These are phyloP conservation scores for Takifugu ocellatus DNA, from an alignment of 2,797 vertebrate species.

Conservation along the genomic window DNA sequence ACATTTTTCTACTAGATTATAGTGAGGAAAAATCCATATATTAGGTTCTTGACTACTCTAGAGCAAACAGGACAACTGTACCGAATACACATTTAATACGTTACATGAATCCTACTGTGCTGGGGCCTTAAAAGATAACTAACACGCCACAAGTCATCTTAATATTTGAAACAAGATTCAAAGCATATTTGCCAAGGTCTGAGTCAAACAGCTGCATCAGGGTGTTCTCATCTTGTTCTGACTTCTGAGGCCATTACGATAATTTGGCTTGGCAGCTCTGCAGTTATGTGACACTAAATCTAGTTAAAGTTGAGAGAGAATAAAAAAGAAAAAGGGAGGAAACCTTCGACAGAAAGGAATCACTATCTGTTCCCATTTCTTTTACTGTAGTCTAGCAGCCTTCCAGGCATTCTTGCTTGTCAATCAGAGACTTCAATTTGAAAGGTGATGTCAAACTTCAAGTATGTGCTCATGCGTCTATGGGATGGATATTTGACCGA, in stretches of 20 bases:
- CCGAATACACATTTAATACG: slow-evolving; percentile 10
- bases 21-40: neutral
- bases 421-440: slow-evolving; percentile 23
- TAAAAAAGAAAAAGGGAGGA: slow-evolving; percentile 33
- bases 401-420: slow-evolving; percentile 22
- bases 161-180: slow-evolving; percentile 48
- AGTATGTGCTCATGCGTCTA: slow-evolving; percentile 16
- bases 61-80: neutral
- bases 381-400: slow-evolving; percentile 16
- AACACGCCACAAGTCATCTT: slow-evolving; percentile 35
- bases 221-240: slow-evolving; percentile 52
- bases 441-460: slow-evolving; percentile 12
- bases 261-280: slow-evolving; percentile 59
- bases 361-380: slow-evolving; percentile 32
- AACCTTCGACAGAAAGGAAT: slow-evolving; percentile 48
- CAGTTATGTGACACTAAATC: slow-evolving; percentile 59
- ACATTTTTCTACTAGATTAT: neutral
- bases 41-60: neutral
- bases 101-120: neutral
- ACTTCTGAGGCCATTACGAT: slow-evolving; percentile 55
- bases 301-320: slow-evolving; percentile 46
- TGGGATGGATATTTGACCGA: slow-evolving; percentile 16
- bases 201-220: slow-evolving; percentile 55
- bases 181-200: slow-evolving; percentile 50
- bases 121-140: slow-evolving; percentile 44